These are phyloP conservation scores for Salarias fasciatus DNA, from an alignment of 2,797 vertebrate genomes.

Conservation along the genomic window DNA sequence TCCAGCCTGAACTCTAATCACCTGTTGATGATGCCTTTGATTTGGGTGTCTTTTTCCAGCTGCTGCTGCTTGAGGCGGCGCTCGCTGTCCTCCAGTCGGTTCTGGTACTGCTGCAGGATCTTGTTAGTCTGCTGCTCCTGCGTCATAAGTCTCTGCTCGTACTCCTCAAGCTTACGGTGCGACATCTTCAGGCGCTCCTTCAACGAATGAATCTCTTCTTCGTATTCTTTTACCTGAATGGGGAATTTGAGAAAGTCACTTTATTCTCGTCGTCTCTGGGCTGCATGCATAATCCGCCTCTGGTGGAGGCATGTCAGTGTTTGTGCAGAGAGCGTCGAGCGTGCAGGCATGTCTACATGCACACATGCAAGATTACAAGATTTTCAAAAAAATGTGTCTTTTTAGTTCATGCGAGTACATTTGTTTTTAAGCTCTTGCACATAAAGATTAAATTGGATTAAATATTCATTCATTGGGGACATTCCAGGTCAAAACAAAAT, in stretches of 20 bases:
- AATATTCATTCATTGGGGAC: too few species aligned
- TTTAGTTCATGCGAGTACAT: too few species aligned
- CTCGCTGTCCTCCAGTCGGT: conserved; percentile 94
- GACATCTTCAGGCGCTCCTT: conserved; percentile 97
- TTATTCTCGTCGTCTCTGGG: neutral
- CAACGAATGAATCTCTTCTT: conserved; percentile 95
- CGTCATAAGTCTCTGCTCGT: conserved; percentile 89
- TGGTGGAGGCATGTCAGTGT: too few species aligned
- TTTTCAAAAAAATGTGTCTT: too few species aligned
- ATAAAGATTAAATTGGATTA: too few species aligned
- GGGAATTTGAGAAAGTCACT: conserved; percentile 11
- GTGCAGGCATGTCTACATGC: too few species aligned
- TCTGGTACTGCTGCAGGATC: conserved; percentile 95
- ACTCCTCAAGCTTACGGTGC: conserved; percentile 96
- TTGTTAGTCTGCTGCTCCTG: conserved; percentile 96
- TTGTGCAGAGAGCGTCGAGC: too few species aligned
- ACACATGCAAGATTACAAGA: too few species aligned
- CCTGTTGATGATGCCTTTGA: conserved; percentile 99
- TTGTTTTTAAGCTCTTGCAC: too few species aligned
- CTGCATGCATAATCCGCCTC: too few species aligned
- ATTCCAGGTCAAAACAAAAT: too few species aligned
- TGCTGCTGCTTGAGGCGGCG: conserved; percentile 93
- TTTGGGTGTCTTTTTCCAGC: conserved; percentile 94
- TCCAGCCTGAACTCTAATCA: conserved; percentile 57
- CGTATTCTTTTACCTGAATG: conserved; percentile 92